Conservation (phyloP, 1,140 invertebrate genomes). For the Drosophila sturtevanti region DNA sequence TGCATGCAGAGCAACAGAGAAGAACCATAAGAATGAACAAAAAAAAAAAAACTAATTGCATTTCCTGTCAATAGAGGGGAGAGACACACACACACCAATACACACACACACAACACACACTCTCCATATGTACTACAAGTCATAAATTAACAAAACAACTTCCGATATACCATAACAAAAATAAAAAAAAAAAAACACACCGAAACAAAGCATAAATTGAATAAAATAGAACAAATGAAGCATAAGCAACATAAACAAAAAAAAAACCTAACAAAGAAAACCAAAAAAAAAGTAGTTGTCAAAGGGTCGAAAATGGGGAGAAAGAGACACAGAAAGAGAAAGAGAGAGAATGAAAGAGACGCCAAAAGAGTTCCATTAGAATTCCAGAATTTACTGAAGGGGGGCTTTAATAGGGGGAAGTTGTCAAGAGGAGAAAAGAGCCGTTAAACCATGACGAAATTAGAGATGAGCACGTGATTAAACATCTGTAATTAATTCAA, state of each 20-base stretch:
- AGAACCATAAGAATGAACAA: slow-evolving; percentile 23
- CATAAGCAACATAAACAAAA: slow-evolving; percentile 29
- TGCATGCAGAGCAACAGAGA: slow-evolving; percentile 27
- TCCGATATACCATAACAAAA: slow-evolving; percentile 50
- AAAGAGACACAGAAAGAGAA: neutral
- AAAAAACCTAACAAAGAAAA: slow-evolving; percentile 33
- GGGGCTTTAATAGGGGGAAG: neutral
- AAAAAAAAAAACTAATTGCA: slow-evolving; percentile 53
- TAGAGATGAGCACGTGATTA: neutral
- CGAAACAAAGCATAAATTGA: slow-evolving; percentile 18
- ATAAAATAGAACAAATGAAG: slow-evolving; percentile 58
- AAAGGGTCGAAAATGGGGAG: neutral
- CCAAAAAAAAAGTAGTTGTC: slow-evolving; percentile 26
- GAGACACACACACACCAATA: slow-evolving; percentile 18
- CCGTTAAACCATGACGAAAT: neutral
- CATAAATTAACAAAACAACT: slow-evolving; percentile 58
- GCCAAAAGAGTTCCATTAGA: neutral
- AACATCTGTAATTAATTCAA: neutral
- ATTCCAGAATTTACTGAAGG: neutral
- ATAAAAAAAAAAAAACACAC: slow-evolving; percentile 13
- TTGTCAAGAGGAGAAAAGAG: neutral
- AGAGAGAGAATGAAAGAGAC: neutral
- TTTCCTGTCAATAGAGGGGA: slow-evolving; percentile 36
- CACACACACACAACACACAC: neutral
- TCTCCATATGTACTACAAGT: slow-evolving; percentile 20